These are phyloP conservation scores for Drosophila erecta DNA, from an alignment of 1,140 invertebrate genomes.

Conservation along the genomic window DNA sequence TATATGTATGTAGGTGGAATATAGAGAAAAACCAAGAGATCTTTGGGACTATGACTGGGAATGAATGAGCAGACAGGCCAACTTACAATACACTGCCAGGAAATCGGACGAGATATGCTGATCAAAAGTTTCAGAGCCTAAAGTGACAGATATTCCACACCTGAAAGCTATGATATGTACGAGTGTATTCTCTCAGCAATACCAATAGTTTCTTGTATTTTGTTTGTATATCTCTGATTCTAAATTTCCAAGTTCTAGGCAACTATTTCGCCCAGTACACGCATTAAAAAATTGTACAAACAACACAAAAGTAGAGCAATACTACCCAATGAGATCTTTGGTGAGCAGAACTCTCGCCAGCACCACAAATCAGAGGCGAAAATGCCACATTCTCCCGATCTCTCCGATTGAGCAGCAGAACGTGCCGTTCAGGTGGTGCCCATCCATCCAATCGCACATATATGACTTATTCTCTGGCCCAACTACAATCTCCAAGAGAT, in stretches of 20 bases:
- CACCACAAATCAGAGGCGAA: constrained; percentile 16
- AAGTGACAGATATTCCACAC: no score
- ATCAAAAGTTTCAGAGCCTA: neutral
- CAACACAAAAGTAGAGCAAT: constrained; percentile 57
- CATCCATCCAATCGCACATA: constrained; percentile 28
- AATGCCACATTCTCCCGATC: constrained; percentile 27
- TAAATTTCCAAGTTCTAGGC: no score
- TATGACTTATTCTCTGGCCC: constrained; percentile 8
- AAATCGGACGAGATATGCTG: neutral
- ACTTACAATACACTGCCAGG: constrained; percentile 34
- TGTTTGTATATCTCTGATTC: no score
- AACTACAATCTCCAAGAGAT: constrained; percentile 27
- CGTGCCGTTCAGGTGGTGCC: constrained; percentile 46
- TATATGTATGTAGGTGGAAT: constrained; percentile 12
- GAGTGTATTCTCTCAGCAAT: neutral
- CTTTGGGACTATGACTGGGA: constrained; percentile 27
- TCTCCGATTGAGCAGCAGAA: constrained; percentile 25
- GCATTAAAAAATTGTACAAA: constrained; percentile 43
- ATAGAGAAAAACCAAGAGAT: constrained; percentile 46
- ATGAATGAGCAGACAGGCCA: constrained; percentile 37
- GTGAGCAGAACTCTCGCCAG: constrained; percentile 22
- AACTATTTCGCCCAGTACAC: constrained; percentile 16
- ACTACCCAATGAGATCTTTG: constrained; percentile 18
- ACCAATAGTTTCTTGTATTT: neutral
- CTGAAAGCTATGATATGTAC: no score